These are phyloP conservation scores for Oncorhynchus keta DNA, from an alignment of 2,113 vertebrate species.

Conservation along the genomic window DNA sequence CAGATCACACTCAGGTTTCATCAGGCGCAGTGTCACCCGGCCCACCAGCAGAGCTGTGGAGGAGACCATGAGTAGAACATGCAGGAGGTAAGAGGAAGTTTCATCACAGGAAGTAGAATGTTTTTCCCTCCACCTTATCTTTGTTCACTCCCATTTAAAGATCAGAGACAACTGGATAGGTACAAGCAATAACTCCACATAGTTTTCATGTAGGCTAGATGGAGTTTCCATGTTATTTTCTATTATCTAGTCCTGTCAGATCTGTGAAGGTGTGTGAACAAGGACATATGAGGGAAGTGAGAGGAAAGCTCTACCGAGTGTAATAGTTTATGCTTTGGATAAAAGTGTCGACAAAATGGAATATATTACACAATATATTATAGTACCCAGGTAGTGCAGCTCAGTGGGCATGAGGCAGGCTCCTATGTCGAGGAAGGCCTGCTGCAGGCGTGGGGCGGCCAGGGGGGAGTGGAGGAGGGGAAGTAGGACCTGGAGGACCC, in stretches of 20 bases:
- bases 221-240: no score
- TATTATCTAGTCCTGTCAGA: no score
- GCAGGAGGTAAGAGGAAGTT: neutral
- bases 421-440: constrained; percentile 83
- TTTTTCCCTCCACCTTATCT: no score
- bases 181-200: no score
- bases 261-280: neutral
- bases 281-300: neutral
- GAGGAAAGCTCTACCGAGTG: neutral
- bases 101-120: neutral
- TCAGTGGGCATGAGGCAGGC: constrained; percentile 84
- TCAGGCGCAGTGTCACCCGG: constrained; percentile 88
- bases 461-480: constrained; percentile 89
- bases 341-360: no score
- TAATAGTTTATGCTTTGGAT: no score
- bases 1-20: constrained; percentile 89
- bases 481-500: constrained; percentile 80
- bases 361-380: no score
- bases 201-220: no score
- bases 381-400: constrained; percentile 82
- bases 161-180: no score
- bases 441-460: constrained; percentile 84
- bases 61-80: neutral
- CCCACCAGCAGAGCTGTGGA: constrained; percentile 83
- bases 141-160: neutral